A percentile compares a stretch with the other conserved stretches of the same genome.
Evolutionary conservation across 2,113 vertebrate species (phyloP).

Genomic region (Elephantulus edwardii): DNA sequence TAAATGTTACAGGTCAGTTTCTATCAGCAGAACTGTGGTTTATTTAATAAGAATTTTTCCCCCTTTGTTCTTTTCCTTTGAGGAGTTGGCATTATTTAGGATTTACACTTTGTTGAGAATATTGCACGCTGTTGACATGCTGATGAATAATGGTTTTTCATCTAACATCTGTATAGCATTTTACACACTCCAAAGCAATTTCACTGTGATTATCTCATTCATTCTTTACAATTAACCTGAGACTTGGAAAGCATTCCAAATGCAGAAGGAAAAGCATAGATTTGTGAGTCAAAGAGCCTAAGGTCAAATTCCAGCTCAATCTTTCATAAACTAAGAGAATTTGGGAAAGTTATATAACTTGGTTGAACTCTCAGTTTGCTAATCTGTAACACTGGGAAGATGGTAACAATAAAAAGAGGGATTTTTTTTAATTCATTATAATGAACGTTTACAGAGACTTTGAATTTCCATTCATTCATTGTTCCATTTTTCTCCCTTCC

Average conservation of each 20-base stretch:
- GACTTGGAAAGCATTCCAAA: not conserved
- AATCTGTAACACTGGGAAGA: not conserved
- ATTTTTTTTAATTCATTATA: too few species aligned
- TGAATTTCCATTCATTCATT: too few species aligned
- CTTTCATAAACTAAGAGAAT: not conserved
- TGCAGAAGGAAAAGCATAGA: not conserved
- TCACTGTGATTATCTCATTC: not conserved
- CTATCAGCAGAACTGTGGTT: conserved; percentile 4
- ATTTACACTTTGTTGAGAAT: not conserved
- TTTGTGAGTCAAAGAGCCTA: not conserved
- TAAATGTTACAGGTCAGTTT: not conserved
- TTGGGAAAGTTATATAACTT: conserved; percentile 14
- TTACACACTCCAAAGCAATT: conserved; percentile 7
- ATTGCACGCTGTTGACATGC: not conserved
- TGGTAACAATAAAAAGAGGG: conserved; percentile 24
- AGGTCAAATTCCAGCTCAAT: not conserved
- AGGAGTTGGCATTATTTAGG: not conserved
- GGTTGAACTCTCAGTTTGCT: not conserved
- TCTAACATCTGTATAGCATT: conserved; percentile 40
- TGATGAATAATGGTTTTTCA: not conserved
- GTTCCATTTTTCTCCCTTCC: too few species aligned
- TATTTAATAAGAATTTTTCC: not conserved
- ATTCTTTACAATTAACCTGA: conserved; percentile 12
- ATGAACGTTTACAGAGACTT: too few species aligned
- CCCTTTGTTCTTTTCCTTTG: not conserved